phyloP scores from a whole-genome alignment of 2,797 vertebrate genomes.

The Naso thynnoides region DNA sequence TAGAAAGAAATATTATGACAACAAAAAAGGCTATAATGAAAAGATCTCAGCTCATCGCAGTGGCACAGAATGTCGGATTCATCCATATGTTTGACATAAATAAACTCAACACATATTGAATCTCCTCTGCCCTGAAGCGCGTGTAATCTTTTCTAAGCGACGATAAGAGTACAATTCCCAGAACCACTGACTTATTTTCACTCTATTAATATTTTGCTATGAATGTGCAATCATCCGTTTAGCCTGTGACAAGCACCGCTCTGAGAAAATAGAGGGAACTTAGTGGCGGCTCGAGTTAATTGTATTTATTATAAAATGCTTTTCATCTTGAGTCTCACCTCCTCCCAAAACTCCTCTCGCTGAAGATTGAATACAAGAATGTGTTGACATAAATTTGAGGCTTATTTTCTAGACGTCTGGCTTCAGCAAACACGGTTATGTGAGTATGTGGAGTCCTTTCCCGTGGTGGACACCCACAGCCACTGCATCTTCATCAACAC shows the following conservation, averaged over 20 bases:
- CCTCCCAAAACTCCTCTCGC: constrained; percentile 46
- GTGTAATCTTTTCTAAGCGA: constrained; percentile 56
- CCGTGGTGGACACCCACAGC: no score
- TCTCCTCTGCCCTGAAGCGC: constrained; percentile 51
- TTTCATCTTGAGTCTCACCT: constrained; percentile 63
- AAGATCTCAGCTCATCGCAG: constrained; percentile 11
- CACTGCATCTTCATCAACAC: background rate
- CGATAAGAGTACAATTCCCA: constrained; percentile 62
- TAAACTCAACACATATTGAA: constrained; percentile 34
- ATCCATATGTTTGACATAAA: constrained; percentile 56
- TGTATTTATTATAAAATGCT: constrained; percentile 69
- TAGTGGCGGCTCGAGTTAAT: constrained; percentile 56
- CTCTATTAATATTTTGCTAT: constrained; percentile 70
- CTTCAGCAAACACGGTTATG: constrained; percentile 18
- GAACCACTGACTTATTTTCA: constrained; percentile 70
- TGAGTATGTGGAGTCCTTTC: background rate
- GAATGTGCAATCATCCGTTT: constrained; percentile 70
- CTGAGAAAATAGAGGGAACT: constrained; percentile 53
- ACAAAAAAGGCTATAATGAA: constrained; percentile 1
- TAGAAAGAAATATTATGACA: constrained; percentile 16
- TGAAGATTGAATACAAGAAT: constrained; percentile 46
- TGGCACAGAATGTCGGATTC: constrained; percentile 39
- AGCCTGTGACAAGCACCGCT: constrained; percentile 50
- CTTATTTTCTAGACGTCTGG: constrained; percentile 23
- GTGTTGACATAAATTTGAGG: constrained; percentile 48